Base-by-base conservation (phyloP, 2,797 vertebrate genomes). In the Anabacerthia variegaticeps region DNA sequence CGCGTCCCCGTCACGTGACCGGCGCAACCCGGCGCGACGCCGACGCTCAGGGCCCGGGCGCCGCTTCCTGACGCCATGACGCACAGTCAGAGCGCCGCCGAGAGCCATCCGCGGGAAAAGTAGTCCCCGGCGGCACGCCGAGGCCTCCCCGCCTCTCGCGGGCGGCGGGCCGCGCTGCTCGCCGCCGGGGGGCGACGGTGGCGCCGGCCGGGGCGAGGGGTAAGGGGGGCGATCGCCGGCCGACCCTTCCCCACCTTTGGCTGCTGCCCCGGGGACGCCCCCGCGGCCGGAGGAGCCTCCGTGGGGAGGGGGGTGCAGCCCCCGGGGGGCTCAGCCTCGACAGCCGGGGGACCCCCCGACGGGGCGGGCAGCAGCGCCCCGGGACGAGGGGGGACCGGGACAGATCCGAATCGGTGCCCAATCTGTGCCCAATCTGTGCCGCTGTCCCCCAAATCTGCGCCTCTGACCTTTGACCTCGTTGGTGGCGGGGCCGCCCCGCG, bases 11-110 rank as follows among this genome's bases (percentile, higher is more conserved):
- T 27, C 92, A 93, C 63, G 59, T 85, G 92, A 43, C 14, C 11
- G 28, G 41, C 79, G 66, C 81, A 69, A 89, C 69, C 92, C 61
- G 39, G 77, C 30, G 95, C 94, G 95, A 96, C 95, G 75, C 71
- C 94, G 85, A 89, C 94, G 95, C 71, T 81, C 92, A 93, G 94
- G 95, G 88, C 88, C 95, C 90, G 67, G 92, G 92, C 95, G 85
- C 95, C 78, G 44, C 75, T 93, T 72, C 88, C 62, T 78, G 81
- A 91, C 85, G 92, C 27, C 49, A 80, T 68, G 67, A 92, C 89
- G 92, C 22, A 48, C 0, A 0, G 0, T 0, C 0, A 0, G 5
- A 0, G 0, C 2, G 0, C 43, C 4, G 4, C 10, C 21, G 0
- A 43, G n/a, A 51, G 30, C 18, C 92, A 34, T 94, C 82, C 94